Conservation (phyloP, 2,888 invertebrate genomes). For the Stenodera caucasica region DNA sequence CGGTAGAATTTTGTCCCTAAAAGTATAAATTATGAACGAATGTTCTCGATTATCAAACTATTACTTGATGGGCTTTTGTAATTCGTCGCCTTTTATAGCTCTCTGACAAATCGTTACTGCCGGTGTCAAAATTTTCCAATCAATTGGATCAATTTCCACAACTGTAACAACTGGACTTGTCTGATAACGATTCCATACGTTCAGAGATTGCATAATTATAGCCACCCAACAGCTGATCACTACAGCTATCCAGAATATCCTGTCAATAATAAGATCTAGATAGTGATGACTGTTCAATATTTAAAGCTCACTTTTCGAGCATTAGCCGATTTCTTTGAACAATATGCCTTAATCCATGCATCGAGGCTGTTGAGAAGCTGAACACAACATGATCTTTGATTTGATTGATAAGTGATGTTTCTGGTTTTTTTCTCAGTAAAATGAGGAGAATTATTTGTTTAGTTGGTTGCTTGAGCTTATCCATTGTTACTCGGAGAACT, state of each 20-base stretch:
- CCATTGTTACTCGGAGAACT: neutral
- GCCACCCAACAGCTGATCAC: conserved; percentile 32
- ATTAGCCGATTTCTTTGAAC: conserved; percentile 37
- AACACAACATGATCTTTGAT: conserved; percentile 30
- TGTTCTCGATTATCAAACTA: neutral
- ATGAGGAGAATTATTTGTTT: neutral
- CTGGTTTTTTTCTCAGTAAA: neutral
- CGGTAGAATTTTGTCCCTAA: neutral
- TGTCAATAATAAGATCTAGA: conserved; percentile 22
- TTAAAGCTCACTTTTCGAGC: conserved; percentile 42
- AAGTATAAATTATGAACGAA: neutral
- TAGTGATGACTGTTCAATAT: neutral
- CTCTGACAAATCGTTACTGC: conserved; percentile 45
- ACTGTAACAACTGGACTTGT: conserved; percentile 44
- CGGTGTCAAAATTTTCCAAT: conserved; percentile 45
- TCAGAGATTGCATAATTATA: conserved; percentile 34
- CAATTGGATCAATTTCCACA: conserved; percentile 40
- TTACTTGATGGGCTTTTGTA: neutral
- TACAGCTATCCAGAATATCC: conserved; percentile 41
- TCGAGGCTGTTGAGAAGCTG: conserved; percentile 40
- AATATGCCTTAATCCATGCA: conserved; percentile 47
- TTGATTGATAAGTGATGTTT: conserved; percentile 5
- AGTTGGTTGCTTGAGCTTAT: neutral
- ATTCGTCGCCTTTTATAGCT: neutral
- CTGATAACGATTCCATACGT: conserved; percentile 41